phyloP scores from a whole-genome alignment of 2,113 vertebrate species.

The Pelmatolapia mariae region DNA sequence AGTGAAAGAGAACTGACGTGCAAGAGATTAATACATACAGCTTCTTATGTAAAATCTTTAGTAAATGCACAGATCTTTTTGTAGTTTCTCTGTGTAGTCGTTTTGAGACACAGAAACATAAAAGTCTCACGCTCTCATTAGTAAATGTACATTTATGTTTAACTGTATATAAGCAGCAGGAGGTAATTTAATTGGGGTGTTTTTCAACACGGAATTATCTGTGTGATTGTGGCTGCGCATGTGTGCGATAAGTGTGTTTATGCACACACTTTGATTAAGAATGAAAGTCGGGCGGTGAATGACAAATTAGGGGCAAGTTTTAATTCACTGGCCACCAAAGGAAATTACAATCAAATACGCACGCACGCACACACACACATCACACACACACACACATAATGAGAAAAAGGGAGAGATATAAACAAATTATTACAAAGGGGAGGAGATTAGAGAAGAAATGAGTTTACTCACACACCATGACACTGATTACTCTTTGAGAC shows the following conservation, averaged over 20 bases:
- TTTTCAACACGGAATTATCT: conserved; percentile 8
- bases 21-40: neutral
- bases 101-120: neutral
- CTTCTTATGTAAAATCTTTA: neutral
- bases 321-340: conserved; percentile 39
- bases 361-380: neutral
- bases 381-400: neutral
- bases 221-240: neutral
- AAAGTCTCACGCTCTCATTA: neutral
- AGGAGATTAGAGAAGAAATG: conserved; percentile 47
- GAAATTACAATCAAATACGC: conserved; percentile 23
- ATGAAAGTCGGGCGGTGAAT: conserved; percentile 12
- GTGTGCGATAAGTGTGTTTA: neutral
- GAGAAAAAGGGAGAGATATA: neutral
- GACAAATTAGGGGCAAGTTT: conserved; percentile 46
- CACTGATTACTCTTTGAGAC: conserved; percentile 48
- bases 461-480: conserved; percentile 44
- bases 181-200: neutral
- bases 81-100: neutral
- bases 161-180: neutral
- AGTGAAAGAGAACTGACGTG: neutral
- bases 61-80: neutral
- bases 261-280: conserved; percentile 37
- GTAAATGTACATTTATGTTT: conserved; percentile 4
- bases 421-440: conserved; percentile 50